Percentiles rank a stretch among this genome's conserved stretches.
Evolutionary conservation across 2,888 invertebrate species (phyloP).

Genomic region (Meganola albula): DNA sequence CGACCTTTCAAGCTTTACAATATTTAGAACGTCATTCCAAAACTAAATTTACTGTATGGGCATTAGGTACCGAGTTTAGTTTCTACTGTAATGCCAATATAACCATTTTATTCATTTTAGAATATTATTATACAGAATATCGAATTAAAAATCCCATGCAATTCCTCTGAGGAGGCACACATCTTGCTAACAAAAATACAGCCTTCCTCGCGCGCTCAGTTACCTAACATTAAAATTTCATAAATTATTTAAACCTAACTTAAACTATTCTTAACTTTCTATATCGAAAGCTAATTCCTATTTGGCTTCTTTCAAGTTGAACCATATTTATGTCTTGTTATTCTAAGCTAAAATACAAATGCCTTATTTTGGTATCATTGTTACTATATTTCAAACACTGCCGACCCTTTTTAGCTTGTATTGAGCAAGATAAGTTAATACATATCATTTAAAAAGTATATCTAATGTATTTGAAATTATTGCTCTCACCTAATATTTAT

Average conservation of each 20-base stretch:
- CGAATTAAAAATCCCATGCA: constrained; percentile 36
- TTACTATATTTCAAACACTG: constrained; percentile 38
- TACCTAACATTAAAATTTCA: constrained; percentile 26
- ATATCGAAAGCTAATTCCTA: constrained; percentile 65
- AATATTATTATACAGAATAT: no score
- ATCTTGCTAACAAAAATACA: constrained; percentile 59
- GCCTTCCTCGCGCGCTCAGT: constrained; percentile 38
- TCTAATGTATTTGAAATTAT: no score
- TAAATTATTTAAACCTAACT: constrained; percentile 28
- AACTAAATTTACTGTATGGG: no score
- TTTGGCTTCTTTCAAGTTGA: constrained; percentile 79
- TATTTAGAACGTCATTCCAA: no score
- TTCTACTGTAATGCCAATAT: no score
- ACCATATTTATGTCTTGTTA: constrained; percentile 73
- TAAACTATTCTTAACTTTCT: constrained; percentile 34
- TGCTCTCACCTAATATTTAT: no score
- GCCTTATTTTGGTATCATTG: constrained; percentile 70
- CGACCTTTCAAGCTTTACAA: no score
- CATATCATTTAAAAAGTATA: not conserved
- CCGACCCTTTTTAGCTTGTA: constrained; percentile 10
- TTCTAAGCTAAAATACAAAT: constrained; percentile 36
- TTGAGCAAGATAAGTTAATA: not conserved
- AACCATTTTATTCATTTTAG: no score
- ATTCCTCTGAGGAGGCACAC: constrained; percentile 61
- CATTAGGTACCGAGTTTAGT: no score